Conservation (phyloP, 2,797 vertebrate species). For the Fistularia tabacaria region DNA sequence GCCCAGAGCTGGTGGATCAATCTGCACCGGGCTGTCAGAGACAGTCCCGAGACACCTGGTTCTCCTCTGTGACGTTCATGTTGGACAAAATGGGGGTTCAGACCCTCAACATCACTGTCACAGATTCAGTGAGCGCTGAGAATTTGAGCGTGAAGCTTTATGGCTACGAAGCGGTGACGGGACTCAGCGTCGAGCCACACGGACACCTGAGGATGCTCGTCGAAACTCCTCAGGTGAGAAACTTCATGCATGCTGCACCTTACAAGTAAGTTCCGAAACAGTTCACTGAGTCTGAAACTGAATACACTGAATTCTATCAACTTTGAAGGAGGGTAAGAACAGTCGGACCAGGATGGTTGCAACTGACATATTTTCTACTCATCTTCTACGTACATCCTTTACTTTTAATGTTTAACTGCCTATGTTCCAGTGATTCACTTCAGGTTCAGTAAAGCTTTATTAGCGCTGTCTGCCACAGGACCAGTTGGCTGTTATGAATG, state of each 20-base stretch:
- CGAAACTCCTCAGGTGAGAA: constrained; percentile 67
- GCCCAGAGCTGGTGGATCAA: constrained; percentile 57
- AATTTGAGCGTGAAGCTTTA: constrained; percentile 61
- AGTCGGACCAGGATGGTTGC: background rate
- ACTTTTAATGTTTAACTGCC: too few species aligned
- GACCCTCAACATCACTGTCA: constrained; percentile 61
- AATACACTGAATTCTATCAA: too few species aligned
- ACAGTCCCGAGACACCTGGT: constrained; percentile 51
- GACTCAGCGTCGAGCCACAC: constrained; percentile 67
- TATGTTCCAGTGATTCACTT: too few species aligned
- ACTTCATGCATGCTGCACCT: too few species aligned
- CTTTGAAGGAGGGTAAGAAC: too few species aligned
- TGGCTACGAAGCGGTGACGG: constrained; percentile 63
- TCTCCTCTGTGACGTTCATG: constrained; percentile 63
- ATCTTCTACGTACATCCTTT: background rate
- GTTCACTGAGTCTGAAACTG: too few species aligned
- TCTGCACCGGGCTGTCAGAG: constrained; percentile 41
- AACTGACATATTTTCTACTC: background rate
- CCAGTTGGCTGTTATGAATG: too few species aligned
- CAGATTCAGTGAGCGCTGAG: constrained; percentile 51
- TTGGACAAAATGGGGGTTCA: constrained; percentile 47
- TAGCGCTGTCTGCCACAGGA: too few species aligned
- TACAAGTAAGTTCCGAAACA: too few species aligned
- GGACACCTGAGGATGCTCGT: constrained; percentile 64
- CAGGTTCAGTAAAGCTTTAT: too few species aligned